Percentiles rank a stretch among this genome's conserved stretches.
These are phyloP conservation scores for Clistopyga incitator DNA, from an alignment of 2,888 invertebrate genomes.

Conservation along the genomic window DNA sequence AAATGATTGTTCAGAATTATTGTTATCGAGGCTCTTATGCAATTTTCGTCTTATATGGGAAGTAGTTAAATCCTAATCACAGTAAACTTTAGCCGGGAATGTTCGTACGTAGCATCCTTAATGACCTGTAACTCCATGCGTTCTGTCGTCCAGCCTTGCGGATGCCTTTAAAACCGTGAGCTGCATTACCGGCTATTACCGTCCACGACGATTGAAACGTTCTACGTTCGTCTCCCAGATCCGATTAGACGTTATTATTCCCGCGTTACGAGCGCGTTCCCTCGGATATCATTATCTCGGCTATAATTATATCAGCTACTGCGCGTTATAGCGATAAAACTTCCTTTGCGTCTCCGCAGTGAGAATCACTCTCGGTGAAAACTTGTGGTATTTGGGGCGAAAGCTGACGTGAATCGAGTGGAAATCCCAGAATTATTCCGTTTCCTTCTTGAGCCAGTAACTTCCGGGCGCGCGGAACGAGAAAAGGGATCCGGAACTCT, in stretches of 20 bases:
- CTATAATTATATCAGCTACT: slow-evolving; percentile 41
- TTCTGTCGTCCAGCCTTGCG: slow-evolving; percentile 11
- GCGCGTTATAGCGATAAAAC: slow-evolving; percentile 28
- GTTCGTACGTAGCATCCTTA: background rate
- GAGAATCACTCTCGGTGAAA: background rate
- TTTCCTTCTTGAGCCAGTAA: background rate
- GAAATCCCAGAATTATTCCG: background rate
- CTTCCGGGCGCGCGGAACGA: slow-evolving; percentile 19
- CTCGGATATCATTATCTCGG: slow-evolving; percentile 28
- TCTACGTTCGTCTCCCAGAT: slow-evolving; percentile 10
- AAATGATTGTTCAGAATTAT: no score
- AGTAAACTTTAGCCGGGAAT: slow-evolving; percentile 4
- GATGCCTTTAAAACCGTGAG: slow-evolving; percentile 6
- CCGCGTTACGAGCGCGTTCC: slow-evolving; percentile 17
- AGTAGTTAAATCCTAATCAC: no score
- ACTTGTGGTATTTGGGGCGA: background rate
- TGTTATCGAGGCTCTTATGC: no score
- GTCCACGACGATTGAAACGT: slow-evolving; percentile 11
- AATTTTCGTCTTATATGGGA: no score
- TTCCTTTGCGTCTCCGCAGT: background rate
- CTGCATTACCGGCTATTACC: slow-evolving; percentile 6
- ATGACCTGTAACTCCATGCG: slow-evolving; percentile 6
- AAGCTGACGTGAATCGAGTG: background rate
- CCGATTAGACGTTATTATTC: slow-evolving; percentile 36
- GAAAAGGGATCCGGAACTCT: background rate